Evolutionary conservation across 2,888 invertebrate genomes (phyloP).

Genomic region (Danaus chrysippus): DNA sequence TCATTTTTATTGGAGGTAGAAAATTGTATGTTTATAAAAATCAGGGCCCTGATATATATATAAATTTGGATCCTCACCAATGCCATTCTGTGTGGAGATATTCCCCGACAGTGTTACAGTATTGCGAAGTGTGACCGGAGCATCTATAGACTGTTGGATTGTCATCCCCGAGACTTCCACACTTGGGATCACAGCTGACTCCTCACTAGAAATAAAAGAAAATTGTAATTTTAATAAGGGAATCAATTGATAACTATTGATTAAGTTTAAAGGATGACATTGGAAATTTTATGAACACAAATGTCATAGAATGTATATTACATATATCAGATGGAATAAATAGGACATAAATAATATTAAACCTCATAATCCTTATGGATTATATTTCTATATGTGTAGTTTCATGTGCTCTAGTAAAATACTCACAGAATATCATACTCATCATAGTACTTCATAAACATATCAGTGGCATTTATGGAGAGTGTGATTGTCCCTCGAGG

Average conservation of each 20-base stretch:
- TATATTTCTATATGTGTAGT: too few relatives aligned
- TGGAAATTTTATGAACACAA: too few relatives aligned
- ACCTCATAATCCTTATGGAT: too few relatives aligned
- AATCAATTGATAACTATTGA: too few relatives aligned
- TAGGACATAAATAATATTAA: too few relatives aligned
- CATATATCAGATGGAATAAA: too few relatives aligned
- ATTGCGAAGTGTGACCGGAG: slow-evolving; percentile 91
- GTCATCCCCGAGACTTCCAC: slow-evolving; percentile 96
- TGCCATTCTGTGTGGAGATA: slow-evolving; percentile 92
- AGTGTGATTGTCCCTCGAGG: slow-evolving; percentile 93
- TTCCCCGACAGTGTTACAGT: slow-evolving; percentile 91
- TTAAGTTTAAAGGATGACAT: too few relatives aligned
- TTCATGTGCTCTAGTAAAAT: not conserved
- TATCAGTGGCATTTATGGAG: slow-evolving; percentile 94
- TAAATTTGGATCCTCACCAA: slow-evolving; percentile 73
- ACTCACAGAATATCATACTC: slow-evolving; percentile 80
- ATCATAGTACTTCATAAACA: slow-evolving; percentile 91
- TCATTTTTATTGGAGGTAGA: too few relatives aligned
- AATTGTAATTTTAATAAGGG: not conserved
- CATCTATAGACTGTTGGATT: slow-evolving; percentile 95
- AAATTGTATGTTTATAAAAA: too few relatives aligned
- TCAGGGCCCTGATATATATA: not conserved
- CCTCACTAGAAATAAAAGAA: slow-evolving; percentile 50
- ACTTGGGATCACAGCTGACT: slow-evolving; percentile 81
- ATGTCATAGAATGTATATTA: too few relatives aligned